These are phyloP conservation scores for Hypselothyrea guttata DNA, from an alignment of 2,888 invertebrate genomes.

Conservation along the genomic window DNA sequence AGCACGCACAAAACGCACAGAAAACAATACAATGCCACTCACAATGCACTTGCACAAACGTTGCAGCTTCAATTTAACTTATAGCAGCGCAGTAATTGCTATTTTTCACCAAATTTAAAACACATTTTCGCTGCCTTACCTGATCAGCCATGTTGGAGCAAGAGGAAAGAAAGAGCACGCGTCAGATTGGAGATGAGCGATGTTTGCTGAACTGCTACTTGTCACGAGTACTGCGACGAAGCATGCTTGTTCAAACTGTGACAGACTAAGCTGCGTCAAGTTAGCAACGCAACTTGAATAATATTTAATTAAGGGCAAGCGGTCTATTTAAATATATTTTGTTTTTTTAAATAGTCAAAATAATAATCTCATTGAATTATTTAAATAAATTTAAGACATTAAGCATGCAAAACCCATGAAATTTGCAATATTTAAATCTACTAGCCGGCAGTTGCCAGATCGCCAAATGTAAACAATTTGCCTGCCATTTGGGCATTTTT, in stretches of 20 bases:
- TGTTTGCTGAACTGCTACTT: constrained; percentile 22
- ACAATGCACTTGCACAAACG: constrained; percentile 18
- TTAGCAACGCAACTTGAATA: no score
- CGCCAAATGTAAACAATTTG: no score
- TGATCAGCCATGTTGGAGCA: constrained; percentile 91
- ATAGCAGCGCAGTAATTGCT: constrained; percentile 11
- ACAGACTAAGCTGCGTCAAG: no score
- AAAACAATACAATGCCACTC: neutral
- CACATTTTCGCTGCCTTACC: constrained; percentile 84
- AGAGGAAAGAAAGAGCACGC: constrained; percentile 80
- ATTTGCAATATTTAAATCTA: no score
- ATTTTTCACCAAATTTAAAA: constrained; percentile 42
- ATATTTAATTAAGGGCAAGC: no score
- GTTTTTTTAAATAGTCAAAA: no score
- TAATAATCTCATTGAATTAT: no score
- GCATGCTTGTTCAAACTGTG: neutral
- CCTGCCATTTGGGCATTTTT: no score
- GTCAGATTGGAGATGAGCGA: constrained; percentile 44
- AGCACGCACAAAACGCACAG: constrained; percentile 1
- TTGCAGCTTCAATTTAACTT: constrained; percentile 12
- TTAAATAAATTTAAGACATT: no score
- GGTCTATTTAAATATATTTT: no score
- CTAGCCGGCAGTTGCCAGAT: constrained; percentile 5
- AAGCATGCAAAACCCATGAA: no score
- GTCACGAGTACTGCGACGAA: constrained; percentile 4